Percentiles rank a stretch among this genome's conserved stretches.
These are phyloP conservation scores for Pammene fasciana DNA, from an alignment of 2,888 invertebrate genomes.

Conservation along the genomic window DNA sequence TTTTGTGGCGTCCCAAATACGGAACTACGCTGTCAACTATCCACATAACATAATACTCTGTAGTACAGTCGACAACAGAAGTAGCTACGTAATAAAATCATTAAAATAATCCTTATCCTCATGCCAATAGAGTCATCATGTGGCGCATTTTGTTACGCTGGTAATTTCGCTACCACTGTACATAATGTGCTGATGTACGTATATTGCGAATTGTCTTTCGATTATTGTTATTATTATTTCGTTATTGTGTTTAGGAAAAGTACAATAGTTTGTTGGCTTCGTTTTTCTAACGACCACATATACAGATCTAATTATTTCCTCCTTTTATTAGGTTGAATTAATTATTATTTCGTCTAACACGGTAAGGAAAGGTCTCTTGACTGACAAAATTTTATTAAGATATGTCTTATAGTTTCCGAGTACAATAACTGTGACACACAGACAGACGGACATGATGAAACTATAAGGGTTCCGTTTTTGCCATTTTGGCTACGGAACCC, in stretches of 20 bases:
- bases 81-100: neutral
- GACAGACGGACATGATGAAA: too few species aligned
- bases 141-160: too few species aligned
- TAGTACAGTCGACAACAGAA: neutral
- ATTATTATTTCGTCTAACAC: neutral
- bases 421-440: too few species aligned
- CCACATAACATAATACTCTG: neutral
- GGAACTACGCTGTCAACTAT: constrained; percentile 12
- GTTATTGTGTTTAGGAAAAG: constrained; percentile 24
- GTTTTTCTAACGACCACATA: neutral
- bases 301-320: constrained; percentile 17
- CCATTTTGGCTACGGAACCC: too few species aligned
- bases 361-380: too few species aligned
- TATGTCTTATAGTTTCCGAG: too few species aligned
- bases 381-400: too few species aligned
- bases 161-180: neutral
- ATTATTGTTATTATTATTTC: constrained; percentile 33
- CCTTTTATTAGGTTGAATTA: neutral
- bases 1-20: constrained; percentile 19
- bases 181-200: neutral
- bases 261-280: neutral
- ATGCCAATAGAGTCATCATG: neutral
- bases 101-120: neutral
- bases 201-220: constrained; percentile 32
- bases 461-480: too few species aligned